Evolutionary conservation across 1,140 invertebrate species (phyloP).

Genomic region (Venturia canescens): DNA sequence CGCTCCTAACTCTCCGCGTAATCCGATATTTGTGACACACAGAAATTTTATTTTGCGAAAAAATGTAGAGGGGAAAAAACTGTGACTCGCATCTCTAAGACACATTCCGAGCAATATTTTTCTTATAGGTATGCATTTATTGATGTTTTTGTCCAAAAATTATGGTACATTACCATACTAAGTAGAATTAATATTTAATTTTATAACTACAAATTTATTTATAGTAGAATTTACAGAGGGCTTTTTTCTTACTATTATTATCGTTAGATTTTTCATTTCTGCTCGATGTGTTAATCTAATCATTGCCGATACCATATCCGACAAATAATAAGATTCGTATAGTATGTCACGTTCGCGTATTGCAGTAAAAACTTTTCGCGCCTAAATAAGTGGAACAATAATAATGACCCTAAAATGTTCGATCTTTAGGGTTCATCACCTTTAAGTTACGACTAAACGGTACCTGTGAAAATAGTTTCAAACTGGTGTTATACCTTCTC

Average conservation of each 20-base stretch:
- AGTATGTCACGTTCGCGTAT: neutral
- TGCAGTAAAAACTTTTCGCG: constrained; percentile 3
- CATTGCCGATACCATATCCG: neutral
- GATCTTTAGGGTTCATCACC: neutral
- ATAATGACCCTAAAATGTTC: neutral
- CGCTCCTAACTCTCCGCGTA: neutral
- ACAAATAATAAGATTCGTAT: neutral
- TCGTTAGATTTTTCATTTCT: neutral
- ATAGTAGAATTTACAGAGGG: neutral
- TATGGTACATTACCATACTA: neutral
- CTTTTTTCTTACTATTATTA: constrained; percentile 6
- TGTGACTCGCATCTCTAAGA: constrained; percentile 57
- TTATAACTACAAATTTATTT: neutral
- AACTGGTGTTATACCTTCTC: constrained; percentile 4
- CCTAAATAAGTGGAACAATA: neutral
- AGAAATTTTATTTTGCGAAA: constrained; percentile 61
- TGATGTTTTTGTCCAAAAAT: constrained; percentile 2
- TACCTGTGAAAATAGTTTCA: neutral
- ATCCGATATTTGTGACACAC: constrained; percentile 55
- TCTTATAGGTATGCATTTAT: constrained; percentile 6
- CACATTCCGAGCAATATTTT: constrained; percentile 2
- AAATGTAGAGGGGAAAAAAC: constrained; percentile 59
- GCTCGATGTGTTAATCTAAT: neutral
- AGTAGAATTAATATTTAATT: neutral
- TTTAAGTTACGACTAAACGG: neutral